Evolutionary conservation across 2,113 vertebrate species (phyloP), one percentile per base, ranked within the genome.

Genomic region (Passer montanus): DNA sequence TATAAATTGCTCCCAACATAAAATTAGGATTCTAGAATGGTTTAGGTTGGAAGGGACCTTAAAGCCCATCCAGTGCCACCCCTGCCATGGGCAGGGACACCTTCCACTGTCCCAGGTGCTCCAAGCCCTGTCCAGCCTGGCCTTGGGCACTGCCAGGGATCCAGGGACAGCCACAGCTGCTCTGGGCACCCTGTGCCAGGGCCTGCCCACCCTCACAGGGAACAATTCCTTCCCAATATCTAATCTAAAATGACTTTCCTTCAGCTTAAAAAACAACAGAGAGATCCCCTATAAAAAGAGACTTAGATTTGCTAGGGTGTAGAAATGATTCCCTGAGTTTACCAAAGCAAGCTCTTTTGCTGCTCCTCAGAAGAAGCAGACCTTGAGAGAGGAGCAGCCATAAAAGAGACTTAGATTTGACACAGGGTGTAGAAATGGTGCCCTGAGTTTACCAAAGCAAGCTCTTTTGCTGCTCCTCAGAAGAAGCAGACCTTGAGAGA

Each of bases 181-280:
- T 49, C 14, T 76, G 62, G 24, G 13, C 46, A 79, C 6, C 50
- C 47, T 70, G 41, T 47, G 20, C 56, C 56, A 89, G 18, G 53
- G 11, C 63, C 14, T 35, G 0, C 0, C 6, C 30, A 31, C 26
- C 7, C 35, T 63, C 26, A 2, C 35, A 56, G 10, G 11, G 0
- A 35, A 13, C 0, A 26, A 56, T 43, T 63, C 1, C 31, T 63
- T 56, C 35, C 27, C 13, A 63, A 7, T 43, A 77, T 23, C 31
- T 49, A 13, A 63, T 23, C 8, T 35, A 49, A 69, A 43, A 7
- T 11, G 7, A 43, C 35, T 15, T 28, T 55, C 14, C 24, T 62
- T 62, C 55, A 43, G 11, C 12, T 63, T 35, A 43, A 55, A 67
- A 60, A 22, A 12, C 47, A 49, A 28, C 6, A 41, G 76, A 58